Evolutionary conservation across 2,888 invertebrate species (phyloP).

Genomic region (Torymus aiolomorphi): DNA sequence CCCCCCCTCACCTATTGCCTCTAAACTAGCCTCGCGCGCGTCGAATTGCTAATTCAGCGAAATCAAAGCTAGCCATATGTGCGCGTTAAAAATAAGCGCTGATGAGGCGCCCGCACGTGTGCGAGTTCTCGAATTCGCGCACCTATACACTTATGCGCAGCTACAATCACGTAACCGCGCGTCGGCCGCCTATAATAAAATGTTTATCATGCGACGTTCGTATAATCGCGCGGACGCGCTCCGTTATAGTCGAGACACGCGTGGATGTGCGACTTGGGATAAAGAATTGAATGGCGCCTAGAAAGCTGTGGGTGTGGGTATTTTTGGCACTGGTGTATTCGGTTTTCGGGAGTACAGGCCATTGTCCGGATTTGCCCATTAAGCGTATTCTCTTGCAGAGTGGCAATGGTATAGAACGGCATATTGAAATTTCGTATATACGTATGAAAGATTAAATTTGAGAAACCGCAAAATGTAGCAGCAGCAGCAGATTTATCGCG

Average conservation of each 20-base stretch:
- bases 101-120: background rate
- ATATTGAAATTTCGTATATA: too few relatives aligned
- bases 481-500: background rate
- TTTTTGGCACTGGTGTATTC: too few relatives aligned
- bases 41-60: background rate
- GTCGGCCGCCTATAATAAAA: background rate
- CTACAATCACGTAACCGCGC: constrained; percentile 4
- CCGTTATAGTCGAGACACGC: background rate
- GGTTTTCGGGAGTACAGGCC: too few relatives aligned
- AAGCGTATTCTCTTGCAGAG: too few relatives aligned
- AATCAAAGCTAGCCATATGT: background rate
- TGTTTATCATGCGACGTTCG: constrained; percentile 28
- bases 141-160: background rate
- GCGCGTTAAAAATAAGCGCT: constrained; percentile 4
- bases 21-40: too few relatives aligned
- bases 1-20: too few relatives aligned
- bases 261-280: background rate
- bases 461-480: too few relatives aligned
- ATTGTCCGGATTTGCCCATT: too few relatives aligned
- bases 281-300: too few relatives aligned
- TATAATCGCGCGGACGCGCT: constrained; percentile 16
- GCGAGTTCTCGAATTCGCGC: background rate
- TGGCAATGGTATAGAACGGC: too few relatives aligned
- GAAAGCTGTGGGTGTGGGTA: too few relatives aligned
- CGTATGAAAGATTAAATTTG: too few relatives aligned